Evolutionary conservation across 2,888 invertebrate genomes (phyloP).

Genomic region (Troides oblongomaculatus): DNA sequence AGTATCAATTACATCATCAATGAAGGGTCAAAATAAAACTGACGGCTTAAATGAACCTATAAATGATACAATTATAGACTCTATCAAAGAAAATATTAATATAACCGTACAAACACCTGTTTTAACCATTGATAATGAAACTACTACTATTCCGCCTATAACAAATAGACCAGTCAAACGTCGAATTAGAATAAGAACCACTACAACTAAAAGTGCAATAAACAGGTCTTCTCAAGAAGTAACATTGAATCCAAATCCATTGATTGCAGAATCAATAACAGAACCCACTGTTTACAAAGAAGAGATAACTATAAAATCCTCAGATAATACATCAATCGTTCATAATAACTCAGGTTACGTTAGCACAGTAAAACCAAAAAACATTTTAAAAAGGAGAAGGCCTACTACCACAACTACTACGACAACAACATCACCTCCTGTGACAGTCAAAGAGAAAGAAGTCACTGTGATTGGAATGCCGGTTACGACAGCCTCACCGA

Average conservation of each 20-base stretch:
- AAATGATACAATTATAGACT: conserved; percentile 48
- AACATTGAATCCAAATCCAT: conserved; percentile 48
- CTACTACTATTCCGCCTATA: conserved; percentile 37
- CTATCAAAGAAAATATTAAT: conserved; percentile 41
- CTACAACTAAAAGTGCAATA: conserved; percentile 60
- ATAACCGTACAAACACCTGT: conserved; percentile 43
- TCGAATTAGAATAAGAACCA: conserved; percentile 67
- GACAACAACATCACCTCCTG: conserved; percentile 37
- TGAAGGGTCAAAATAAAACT: conserved; percentile 72
- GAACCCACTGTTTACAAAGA: conserved; percentile 40
- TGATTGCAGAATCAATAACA: conserved; percentile 50
- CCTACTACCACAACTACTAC: conserved; percentile 63
- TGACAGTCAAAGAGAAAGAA: conserved; percentile 32
- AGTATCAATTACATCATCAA: conserved; percentile 75
- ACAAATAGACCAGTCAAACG: conserved; percentile 52
- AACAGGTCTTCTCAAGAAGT: conserved; percentile 40
- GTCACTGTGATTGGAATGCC: conserved; percentile 37
- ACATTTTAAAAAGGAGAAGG: conserved; percentile 60
- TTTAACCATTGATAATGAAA: conserved; percentile 52
- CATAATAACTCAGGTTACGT: conserved; percentile 50
- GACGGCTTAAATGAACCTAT: conserved; percentile 52
- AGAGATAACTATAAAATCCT: conserved; percentile 49
- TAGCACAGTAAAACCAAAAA: conserved; percentile 55
- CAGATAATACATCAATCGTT: conserved; percentile 53
- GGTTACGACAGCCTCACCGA: conserved; percentile 33